Percentiles rank a stretch among this genome's conserved stretches.
Conservation (phyloP, 2,797 vertebrate genomes). For the Spondyliosoma cantharus region DNA sequence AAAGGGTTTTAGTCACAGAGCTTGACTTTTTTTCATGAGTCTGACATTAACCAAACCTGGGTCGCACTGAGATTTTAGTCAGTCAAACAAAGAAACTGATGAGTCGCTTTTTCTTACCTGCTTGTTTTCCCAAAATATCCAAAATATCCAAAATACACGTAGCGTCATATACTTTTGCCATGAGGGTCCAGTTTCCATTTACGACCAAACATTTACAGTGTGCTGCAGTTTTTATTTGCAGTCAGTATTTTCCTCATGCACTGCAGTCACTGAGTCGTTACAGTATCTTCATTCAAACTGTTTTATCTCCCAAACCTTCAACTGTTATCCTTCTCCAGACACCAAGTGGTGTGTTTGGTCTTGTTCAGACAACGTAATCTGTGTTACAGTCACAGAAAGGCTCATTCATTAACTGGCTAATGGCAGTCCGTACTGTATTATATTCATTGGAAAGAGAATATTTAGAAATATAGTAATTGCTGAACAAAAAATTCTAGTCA, state of each 20-base stretch:
- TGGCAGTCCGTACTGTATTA: background rate
- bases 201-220: background rate
- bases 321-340: background rate
- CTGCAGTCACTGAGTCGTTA: background rate
- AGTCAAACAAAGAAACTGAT: background rate
- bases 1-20: constrained; percentile 41
- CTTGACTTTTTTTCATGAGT: constrained; percentile 35
- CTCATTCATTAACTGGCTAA: background rate
- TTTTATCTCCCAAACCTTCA: background rate
- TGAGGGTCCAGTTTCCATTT: background rate
- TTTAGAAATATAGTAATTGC: background rate
- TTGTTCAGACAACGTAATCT: background rate
- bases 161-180: background rate
- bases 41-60: constrained; percentile 29
- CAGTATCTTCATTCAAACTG: background rate
- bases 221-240: background rate
- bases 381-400: background rate
- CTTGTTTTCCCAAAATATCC: background rate
- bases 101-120: background rate
- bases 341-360: background rate
- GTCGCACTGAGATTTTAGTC: constrained; percentile 6
- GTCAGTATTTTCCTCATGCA: background rate
- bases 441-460: background rate
- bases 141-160: background rate
- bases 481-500: background rate